Base-by-base conservation (phyloP, 2,113 vertebrate genomes). In the Symphodus melops region DNA sequence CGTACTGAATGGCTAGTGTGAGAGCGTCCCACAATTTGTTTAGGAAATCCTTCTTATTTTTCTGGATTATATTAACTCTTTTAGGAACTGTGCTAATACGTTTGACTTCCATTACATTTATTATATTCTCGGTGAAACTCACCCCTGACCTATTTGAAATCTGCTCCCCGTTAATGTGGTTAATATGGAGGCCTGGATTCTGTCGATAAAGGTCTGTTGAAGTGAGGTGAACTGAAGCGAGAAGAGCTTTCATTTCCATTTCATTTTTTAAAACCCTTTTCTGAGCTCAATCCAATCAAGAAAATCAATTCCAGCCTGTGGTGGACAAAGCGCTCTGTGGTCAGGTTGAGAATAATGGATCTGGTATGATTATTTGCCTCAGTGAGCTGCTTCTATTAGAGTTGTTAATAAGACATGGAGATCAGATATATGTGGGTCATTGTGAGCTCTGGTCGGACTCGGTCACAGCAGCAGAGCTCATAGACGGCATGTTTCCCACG, bases 371-470 rank as follows among this genome's bases (percentile, higher is more conserved):
- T 75, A 72, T 58, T 56, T 48, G 66, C 57, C 52, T 68, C 46
- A 20, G 23, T 23, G 2, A 60, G 16, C 57, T 28, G 61, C 1
- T 77, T 87, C 80, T 57, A 78, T 74, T 66, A 49, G 16, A 37
- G 60, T 48, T 5, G 16, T 52, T 72, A 70, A 77, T 83, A 66
- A 83, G 46, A 70, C 17, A 59, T 68, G 23, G 53, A 67, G 66
- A 70, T 73, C 49, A 44, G 39, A 17, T 41, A 17, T 41, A 44
- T 69, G 41, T 58, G 56, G 66, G 44, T 75, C 59, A 55, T 60
- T 69, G n/a, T 33, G 9, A 25, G 28, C 68, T 49, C 65, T 19
- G 51, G 25, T 71, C 44, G 36, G 36, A 63, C 36, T 57, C 54
- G 57, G 49, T 66, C 62, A 21, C 57, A 1, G 28, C 58, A 41